Conservation (phyloP, 2,113 vertebrate species). For the Crotalus tigris region DNA sequence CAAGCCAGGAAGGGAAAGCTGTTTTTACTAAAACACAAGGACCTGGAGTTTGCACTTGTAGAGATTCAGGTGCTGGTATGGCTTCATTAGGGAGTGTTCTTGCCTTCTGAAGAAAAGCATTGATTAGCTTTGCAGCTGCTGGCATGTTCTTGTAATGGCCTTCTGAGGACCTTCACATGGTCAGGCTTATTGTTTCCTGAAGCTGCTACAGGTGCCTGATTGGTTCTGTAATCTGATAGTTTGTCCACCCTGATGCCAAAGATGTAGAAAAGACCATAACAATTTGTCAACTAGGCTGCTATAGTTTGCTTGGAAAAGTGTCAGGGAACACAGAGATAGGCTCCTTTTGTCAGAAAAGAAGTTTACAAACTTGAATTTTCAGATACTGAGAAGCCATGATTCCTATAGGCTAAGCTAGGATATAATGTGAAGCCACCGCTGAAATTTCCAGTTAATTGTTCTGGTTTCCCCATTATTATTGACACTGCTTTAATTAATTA, state of each 20-base stretch:
- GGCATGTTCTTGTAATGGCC: neutral
- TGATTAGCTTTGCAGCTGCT: neutral
- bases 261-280: neutral
- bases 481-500: neutral
- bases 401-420: neutral
- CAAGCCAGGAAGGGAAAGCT: neutral
- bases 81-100: neutral
- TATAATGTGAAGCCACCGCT: neutral
- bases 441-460: neutral
- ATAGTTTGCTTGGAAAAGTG: neutral
- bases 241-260: neutral
- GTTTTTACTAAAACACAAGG: neutral
- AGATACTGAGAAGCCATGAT: neutral
- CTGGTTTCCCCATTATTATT: neutral
- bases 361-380: neutral
- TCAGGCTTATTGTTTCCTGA: neutral
- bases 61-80: neutral
- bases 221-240: neutral
- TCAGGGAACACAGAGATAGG: neutral
- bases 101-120: neutral
- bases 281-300: neutral
- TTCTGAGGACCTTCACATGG: neutral
- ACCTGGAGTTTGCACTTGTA: neutral
- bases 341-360: neutral
- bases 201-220: neutral